Percentiles rank a stretch among this genome's conserved stretches.
Conservation (phyloP, 2,113 vertebrate species). For the Myotis lucifugus region DNA sequence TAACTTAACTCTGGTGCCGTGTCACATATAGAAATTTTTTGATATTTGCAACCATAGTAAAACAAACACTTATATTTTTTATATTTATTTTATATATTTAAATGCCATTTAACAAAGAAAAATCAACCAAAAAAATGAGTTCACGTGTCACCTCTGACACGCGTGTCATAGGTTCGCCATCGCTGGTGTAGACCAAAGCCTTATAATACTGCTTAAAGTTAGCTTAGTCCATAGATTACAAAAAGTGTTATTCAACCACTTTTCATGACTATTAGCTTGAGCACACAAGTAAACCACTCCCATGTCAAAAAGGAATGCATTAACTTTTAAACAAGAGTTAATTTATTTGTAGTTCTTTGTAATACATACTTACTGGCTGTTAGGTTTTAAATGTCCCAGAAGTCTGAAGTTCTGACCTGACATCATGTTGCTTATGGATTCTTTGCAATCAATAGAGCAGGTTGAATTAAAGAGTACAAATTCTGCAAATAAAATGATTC, state of each 20-base stretch:
- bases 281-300: neutral
- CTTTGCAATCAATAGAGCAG: neutral
- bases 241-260: neutral
- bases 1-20: too few species aligned
- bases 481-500: constrained; percentile 28
- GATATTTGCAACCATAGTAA: too few species aligned
- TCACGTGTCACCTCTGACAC: too few species aligned
- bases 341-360: constrained; percentile 20
- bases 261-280: neutral
- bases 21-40: too few species aligned
- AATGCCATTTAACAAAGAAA: too few species aligned
- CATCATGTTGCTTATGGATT: neutral
- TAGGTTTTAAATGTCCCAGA: neutral
- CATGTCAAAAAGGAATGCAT: neutral
- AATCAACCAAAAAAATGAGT: too few species aligned
- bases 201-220: neutral
- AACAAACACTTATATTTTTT: too few species aligned
- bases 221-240: neutral
- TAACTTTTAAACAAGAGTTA: neutral
- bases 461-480: neutral
- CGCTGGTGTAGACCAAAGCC: neutral
- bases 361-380: neutral
- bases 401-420: neutral
- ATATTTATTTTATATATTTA: too few species aligned
- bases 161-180: too few species aligned